phyloP scores from a whole-genome alignment of 2,888 invertebrate species.

The Chymomyza caudatula region DNA sequence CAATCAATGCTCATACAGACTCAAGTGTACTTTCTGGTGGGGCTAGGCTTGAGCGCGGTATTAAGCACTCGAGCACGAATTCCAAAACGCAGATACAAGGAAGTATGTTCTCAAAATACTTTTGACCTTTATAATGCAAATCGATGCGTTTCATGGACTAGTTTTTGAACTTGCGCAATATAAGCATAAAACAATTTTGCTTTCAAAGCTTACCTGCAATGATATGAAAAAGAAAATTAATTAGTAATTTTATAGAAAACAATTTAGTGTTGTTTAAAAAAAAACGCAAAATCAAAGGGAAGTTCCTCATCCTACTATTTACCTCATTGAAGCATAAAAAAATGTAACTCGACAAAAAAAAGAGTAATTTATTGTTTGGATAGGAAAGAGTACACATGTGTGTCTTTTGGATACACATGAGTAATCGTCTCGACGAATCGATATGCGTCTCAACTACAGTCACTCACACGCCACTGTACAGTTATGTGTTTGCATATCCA shows the following conservation, averaged over 20 bases:
- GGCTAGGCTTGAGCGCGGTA: constrained; percentile 20
- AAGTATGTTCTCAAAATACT: constrained; percentile 13
- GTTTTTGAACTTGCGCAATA: background rate
- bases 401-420: no score
- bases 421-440: no score
- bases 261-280: no score
- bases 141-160: constrained; percentile 1
- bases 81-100: constrained; percentile 33
- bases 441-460: no score
- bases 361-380: no score
- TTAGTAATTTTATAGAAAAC: background rate
- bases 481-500: no score
- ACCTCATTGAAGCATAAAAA: no score
- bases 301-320: no score
- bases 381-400: no score
- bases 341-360: no score
- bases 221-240: constrained; percentile 5
- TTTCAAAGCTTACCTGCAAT: constrained; percentile 31
- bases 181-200: background rate
- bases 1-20: background rate
- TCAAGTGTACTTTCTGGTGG: background rate
- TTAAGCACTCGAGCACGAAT: constrained; percentile 59
- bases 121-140: constrained; percentile 10
- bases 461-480: no score
- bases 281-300: no score